These are phyloP conservation scores for Eupithecia vulgata DNA, from an alignment of 2,888 invertebrate genomes.

Conservation along the genomic window DNA sequence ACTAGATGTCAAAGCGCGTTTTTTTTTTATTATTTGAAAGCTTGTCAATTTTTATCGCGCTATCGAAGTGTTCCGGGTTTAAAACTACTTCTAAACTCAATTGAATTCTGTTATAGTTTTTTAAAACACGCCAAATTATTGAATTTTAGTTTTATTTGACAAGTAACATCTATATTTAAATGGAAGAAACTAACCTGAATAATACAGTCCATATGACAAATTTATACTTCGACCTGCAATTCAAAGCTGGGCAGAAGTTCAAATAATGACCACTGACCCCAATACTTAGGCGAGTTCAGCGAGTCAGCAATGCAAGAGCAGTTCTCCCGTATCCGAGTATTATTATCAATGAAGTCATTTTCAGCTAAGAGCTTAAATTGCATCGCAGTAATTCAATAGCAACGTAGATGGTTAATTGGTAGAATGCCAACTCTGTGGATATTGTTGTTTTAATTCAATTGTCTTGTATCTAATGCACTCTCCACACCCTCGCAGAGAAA, in stretches of 20 bases:
- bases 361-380: constrained; percentile 72
- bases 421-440: constrained; percentile 70
- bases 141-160: too few relatives aligned
- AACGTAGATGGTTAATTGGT: constrained; percentile 72
- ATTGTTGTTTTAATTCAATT: constrained; percentile 75
- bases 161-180: too few relatives aligned
- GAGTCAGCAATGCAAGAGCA: constrained; percentile 37
- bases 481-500: constrained; percentile 53
- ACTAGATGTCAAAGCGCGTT: too few relatives aligned
- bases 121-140: too few relatives aligned
- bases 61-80: too few relatives aligned
- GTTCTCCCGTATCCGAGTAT: constrained; percentile 52
- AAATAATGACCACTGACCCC: constrained; percentile 31
- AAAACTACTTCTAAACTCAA: too few relatives aligned
- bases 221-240: constrained; percentile 21
- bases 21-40: too few relatives aligned
- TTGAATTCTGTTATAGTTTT: too few relatives aligned
- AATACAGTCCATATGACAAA: not conserved
- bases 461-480: constrained; percentile 67
- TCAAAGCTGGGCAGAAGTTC: constrained; percentile 21
- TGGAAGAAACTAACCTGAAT: not conserved
- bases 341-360: constrained; percentile 70
- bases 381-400: constrained; percentile 64
- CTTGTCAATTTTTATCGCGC: too few relatives aligned
- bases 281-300: constrained; percentile 35